Evolutionary conservation across 1,140 invertebrate genomes (phyloP), one percentile per base, ranked within the genome.

Genomic region (Drosophila insularis): DNA sequence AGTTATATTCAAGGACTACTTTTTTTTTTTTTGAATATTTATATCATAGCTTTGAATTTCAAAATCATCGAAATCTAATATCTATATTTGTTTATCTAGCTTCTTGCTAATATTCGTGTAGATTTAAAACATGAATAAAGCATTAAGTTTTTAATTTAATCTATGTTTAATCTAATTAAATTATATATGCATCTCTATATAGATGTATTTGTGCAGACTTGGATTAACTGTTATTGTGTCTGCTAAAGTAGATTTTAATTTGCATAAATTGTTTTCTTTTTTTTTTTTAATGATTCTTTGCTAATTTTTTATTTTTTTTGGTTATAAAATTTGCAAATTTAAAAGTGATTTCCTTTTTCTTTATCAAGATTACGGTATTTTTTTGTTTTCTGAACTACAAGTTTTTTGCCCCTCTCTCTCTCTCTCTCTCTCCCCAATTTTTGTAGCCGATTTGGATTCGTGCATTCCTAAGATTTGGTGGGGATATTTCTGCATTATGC

Each of bases 401-500:
- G 17, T 50, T 50, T 50, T 46, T 19, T 46, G 19, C 43, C 43
- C 13, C 40, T 43, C 40, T 14, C 40, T 43, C 40, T 43, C 40
- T 17, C 14, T 6, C 14, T 19, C 17, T 11, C 35, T 37, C 35
- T 37, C 35, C 11, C 35, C 11, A 4, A 7, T 7, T 46, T 7
- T 27, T 0, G 4, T 27, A 2, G 14, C 14, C n/a, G 3, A 10
- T 19, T 50, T 50, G 43, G 7, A 8, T 11, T 50, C 10, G 43
- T 46, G 14, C 43, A 50, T 50, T 50, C 43, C 43, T 50, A 21
- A 50, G 43, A 50, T 50, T 19, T 21, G 43, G 32, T 8, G 35
- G 35, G 43, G 17, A 50, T 50, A 50, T 50, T 21, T 50, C 43
- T 50, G 43, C 43, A 50, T 50, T 50, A 50, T 50, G 43, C 43